Base-by-base conservation (phyloP, 1,140 invertebrate species). In the Eufriesea mexicana region DNA sequence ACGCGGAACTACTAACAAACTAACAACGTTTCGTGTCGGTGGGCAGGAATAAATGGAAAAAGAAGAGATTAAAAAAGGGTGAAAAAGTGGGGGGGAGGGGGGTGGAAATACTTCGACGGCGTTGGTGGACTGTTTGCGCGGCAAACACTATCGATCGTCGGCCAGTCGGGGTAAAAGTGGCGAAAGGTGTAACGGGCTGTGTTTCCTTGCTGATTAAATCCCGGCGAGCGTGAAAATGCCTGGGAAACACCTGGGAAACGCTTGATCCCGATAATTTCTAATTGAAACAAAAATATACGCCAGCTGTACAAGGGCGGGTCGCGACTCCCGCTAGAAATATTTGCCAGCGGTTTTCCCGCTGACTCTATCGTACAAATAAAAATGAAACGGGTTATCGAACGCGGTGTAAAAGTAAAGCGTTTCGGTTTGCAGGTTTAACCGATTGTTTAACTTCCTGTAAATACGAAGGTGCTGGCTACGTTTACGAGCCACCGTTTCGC, bases 111-210 rank as follows among this genome's bases (percentile, higher is more conserved):
- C 16, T 18, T 51, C 14, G 20, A 76, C 20, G 10, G 47, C 25
- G 20, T 42, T 64, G 49, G 28, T 49, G 9, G n/a, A 16, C 28
- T 76, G 28, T 76, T 76, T 76, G 59, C 47, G 28, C 16, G 28
- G 59, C 61, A 76, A 76, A 76, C 59, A 76, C 47, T 42, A 76
- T 76, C 74, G 74, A 76, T 76, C 28, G 47, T 5, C 14, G 14
- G 35, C 9, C 5, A 45, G 10, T 4, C 10, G 28, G 25, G 28
- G 54, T 23, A 12, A 57, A 57, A 73, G 28, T 10, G 14, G 35
- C 35, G 71, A 62, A 75, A 75, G 16, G 55, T 61, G 73, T 47
- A 61, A 75, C 25, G 7, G 57, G 10, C 18, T 45, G 72, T 47
- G 35, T 73, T 59, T 59, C 55, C 55, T 59, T 59, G 12, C 70